These are phyloP conservation scores for Leguminivora glycinivorella DNA, from an alignment of 1,140 invertebrate genomes.

Conservation along the genomic window DNA sequence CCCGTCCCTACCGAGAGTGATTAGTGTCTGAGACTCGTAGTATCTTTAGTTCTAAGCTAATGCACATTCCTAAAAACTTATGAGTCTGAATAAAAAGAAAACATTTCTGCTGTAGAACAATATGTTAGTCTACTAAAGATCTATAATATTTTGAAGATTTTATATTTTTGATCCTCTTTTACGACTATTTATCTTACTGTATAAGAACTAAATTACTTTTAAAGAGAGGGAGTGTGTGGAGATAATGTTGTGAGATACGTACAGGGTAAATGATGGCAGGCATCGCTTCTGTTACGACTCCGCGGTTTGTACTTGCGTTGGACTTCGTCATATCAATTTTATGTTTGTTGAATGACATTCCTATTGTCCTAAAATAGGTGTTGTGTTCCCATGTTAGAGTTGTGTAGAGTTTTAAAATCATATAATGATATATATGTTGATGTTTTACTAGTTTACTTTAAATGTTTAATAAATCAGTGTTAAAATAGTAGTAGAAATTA, in stretches of 20 bases:
- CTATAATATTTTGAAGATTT: conserved; percentile 70
- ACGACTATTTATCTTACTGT: conserved; percentile 59
- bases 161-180: conserved; percentile 76
- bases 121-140: conserved; percentile 65
- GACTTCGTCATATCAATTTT: conserved; percentile 47
- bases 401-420: conserved; percentile 51
- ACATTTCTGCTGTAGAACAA: conserved; percentile 75
- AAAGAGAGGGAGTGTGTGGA: conserved; percentile 49
- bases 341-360: conserved; percentile 34
- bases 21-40: conserved; percentile 59
- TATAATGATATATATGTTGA: conserved; percentile 57
- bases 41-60: conserved; percentile 66
- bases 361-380: conserved; percentile 46
- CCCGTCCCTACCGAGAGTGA: conserved; percentile 47
- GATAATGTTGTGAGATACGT: conserved; percentile 62
- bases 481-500: conserved; percentile 53
- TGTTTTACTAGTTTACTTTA: conserved; percentile 70
- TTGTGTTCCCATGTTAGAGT: conserved; percentile 60
- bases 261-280: conserved; percentile 67
- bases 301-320: conserved; percentile 34
- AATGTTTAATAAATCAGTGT: conserved; percentile 58
- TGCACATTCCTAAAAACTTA: conserved; percentile 75
- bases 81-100: conserved; percentile 67
- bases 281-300: conserved; percentile 42
- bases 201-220: conserved; percentile 68